Evolutionary conservation across 2,797 vertebrate species (phyloP), one percentile per base, ranked within the genome.

Genomic region (Euthynnus affinis): DNA sequence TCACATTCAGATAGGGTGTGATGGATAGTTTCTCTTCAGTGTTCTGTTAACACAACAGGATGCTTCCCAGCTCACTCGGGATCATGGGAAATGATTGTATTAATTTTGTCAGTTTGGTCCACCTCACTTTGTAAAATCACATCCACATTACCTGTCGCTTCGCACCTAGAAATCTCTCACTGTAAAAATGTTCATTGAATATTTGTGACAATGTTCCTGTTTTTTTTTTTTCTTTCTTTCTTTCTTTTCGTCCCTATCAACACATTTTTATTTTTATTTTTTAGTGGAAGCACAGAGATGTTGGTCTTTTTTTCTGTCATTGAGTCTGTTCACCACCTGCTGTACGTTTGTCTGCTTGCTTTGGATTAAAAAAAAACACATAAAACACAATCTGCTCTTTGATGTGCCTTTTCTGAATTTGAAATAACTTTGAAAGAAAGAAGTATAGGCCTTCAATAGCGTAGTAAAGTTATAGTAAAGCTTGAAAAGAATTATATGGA

Each of bases 361-460:
- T 94, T 95, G 88, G 92, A 96, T 94, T 95, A 95, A 96, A 94
- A 95, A 96, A 94, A 89, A 92, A 92, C 73, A 87, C 37, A 77
- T 57, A 72, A 91, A 93, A 86, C 20, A 71, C 80, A 74, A 20
- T 20, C 22, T 79, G 44, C n/a, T 65, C 44, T 42, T 40, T 20
- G 6, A 10, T 52, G 29, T 56, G 25, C 17, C 20, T 61, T 80
- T 86, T 73, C 37, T 65, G 3, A 46, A 17, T 40, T 23, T 3
- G 0, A 67, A 74, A 60, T 48, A 9, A 23, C 6, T 34, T 22
- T 57, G 42, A 34, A 3, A 1, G 4, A 29, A 25, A 53, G 1
- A 34, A 13, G 15, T 23, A 14, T 6, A 46, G 25, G 12, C 14
- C 14, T 22, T 61, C 6, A n/a, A 10, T 55, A 6, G 12, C 6